Conservation (phyloP, 2,797 vertebrate species). For the Siniperca obscura region DNA sequence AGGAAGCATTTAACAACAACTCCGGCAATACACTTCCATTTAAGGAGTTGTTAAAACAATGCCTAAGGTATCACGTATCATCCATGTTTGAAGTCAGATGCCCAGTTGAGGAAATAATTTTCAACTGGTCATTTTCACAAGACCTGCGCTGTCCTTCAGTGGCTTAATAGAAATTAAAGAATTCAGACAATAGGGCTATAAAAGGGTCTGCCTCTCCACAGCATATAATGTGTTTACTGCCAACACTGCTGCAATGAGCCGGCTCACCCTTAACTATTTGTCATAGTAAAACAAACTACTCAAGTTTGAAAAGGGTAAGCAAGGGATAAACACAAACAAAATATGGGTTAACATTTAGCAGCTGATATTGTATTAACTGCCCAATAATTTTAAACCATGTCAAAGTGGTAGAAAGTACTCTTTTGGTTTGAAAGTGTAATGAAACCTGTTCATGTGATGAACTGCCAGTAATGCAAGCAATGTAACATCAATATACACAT, state of each 20-base stretch:
- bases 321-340: slow-evolving; percentile 32
- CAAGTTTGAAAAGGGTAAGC: slow-evolving; percentile 19
- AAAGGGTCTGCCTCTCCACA: slow-evolving; percentile 19
- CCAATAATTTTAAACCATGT: slow-evolving; percentile 35
- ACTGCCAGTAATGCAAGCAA: neutral
- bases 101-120: slow-evolving; percentile 19
- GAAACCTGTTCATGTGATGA: slow-evolving; percentile 12
- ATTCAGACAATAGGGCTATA: slow-evolving; percentile 9
- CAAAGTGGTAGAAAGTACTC: slow-evolving; percentile 17
- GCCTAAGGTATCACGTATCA: slow-evolving; percentile 47
- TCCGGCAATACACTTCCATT: slow-evolving; percentile 58
- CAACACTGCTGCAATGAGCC: slow-evolving; percentile 24
- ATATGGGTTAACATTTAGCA: slow-evolving; percentile 23
- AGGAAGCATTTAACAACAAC: slow-evolving; percentile 70
- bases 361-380: slow-evolving; percentile 57
- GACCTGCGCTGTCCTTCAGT: slow-evolving; percentile 46
- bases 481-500: neutral
- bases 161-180: slow-evolving; percentile 31
- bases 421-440: slow-evolving; percentile 28
- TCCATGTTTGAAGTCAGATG: slow-evolving; percentile 40
- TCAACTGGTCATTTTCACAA: slow-evolving; percentile 30
- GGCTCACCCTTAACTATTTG: slow-evolving; percentile 27
- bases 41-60: slow-evolving; percentile 56
- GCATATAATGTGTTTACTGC: slow-evolving; percentile 23
- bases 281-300: slow-evolving; percentile 37